Conservation (phyloP, 2,113 vertebrate genomes). For the Ictidomys tridecemlineatus region DNA sequence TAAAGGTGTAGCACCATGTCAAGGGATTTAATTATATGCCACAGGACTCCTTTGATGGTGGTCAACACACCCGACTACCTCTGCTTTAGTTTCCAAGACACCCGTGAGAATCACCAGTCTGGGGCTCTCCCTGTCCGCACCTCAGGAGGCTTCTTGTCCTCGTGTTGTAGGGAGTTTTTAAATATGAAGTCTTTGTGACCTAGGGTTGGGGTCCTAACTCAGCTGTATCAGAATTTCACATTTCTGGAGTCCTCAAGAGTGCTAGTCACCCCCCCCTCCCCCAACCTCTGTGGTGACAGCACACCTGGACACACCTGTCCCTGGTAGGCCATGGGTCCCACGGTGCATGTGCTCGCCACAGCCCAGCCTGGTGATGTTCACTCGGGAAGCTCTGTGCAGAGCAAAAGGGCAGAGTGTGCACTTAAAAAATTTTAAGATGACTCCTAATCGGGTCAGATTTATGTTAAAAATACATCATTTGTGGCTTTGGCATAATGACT, state of each 20-base stretch:
- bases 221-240: neutral
- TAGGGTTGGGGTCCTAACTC: neutral
- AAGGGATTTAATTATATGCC: neutral
- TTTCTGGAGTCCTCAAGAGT: neutral
- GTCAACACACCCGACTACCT: too few species aligned
- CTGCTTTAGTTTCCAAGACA: neutral
- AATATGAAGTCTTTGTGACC: neutral
- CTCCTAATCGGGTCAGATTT: neutral
- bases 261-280: too few species aligned
- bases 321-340: accelerated
- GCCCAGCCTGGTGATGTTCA: neutral
- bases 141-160: neutral
- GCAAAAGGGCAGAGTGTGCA: too few species aligned
- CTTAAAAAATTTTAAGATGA: neutral
- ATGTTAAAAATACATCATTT: neutral
- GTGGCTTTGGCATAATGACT: neutral
- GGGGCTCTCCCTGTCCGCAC: neutral
- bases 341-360: accelerated
- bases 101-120: too few species aligned
- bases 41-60: neutral
- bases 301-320: neutral
- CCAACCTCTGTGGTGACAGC: too few species aligned
- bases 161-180: neutral
- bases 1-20: neutral
- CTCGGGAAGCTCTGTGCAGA: neutral